Percentiles rank a stretch among this genome's conserved stretches.
These are phyloP conservation scores for Lampris megalopsis DNA, from an alignment of 2,113 vertebrate genomes.

Conservation along the genomic window DNA sequence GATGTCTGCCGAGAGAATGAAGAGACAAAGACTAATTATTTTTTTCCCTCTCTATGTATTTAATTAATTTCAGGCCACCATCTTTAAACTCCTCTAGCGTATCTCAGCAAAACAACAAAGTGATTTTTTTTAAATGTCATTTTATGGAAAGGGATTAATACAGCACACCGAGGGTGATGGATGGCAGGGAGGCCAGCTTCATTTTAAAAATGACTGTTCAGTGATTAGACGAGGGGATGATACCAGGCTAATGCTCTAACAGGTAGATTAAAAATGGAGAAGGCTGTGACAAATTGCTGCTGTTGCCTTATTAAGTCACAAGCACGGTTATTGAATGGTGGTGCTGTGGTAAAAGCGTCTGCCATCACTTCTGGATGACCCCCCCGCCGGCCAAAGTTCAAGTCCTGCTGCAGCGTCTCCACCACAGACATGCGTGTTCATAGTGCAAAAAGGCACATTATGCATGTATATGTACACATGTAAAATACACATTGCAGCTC, in stretches of 20 bases:
- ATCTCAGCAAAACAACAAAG: slow-evolving; percentile 63
- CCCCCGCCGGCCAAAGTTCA: no score
- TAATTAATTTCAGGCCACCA: slow-evolving; percentile 23
- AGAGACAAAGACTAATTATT: slow-evolving; percentile 21
- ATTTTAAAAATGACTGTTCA: not conserved
- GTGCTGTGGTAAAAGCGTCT: no score
- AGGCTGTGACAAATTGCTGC: no score
- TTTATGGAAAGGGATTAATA: slow-evolving; percentile 59
- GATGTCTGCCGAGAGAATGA: slow-evolving; percentile 39
- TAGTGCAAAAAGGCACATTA: no score
- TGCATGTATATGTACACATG: no score
- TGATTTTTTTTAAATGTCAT: slow-evolving; percentile 35
- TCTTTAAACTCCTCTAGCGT: slow-evolving; percentile 29
- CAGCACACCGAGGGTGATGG: slow-evolving; percentile 45
- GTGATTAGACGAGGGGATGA: not conserved
- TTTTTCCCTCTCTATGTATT: slow-evolving; percentile 53
- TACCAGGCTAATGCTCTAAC: no score
- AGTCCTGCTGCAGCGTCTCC: no score
- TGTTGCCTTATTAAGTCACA: not conserved
- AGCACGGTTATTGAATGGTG: no score
- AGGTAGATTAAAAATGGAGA: no score
- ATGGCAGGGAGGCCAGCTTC: slow-evolving; percentile 36
- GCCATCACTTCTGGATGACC: no score
- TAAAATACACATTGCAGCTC: no score
- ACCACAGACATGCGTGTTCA: no score